Base-by-base conservation (phyloP, 1,140 invertebrate genomes). In the Musca domestica region DNA sequence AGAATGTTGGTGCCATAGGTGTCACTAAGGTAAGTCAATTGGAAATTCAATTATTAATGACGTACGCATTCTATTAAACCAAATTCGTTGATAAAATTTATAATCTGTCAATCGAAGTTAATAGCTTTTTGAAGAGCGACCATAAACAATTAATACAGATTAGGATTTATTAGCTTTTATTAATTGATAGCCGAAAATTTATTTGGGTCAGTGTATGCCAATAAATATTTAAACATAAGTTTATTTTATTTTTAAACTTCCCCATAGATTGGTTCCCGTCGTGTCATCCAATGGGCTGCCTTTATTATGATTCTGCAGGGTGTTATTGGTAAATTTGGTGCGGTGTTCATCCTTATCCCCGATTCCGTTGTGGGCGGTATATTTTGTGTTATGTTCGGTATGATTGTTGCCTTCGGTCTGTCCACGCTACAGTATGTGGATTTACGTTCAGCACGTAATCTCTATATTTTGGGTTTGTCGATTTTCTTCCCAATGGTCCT, bases 1-100 rank as follows among this genome's bases (percentile, higher is more conserved):
- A 94, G 82, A 96, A 96, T 80, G 92, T 96, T 51, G 94, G 93
- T 4, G 93, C 92, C 12, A 95, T 96, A 69, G 93, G 93, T 56
- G 87, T 88, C 6, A 88, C 87, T 3, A 88, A 88, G 81, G 87
- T 87, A 34, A 73, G 67, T 58, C 10, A 12, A 41, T 41, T 41
- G n/a, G n/a, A 41, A 41, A 41, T 5, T 5, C 34, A 41, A 41
- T 41, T 41, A 22, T 66, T n/a, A n/a, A n/a, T n/a, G n/a, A n/a
- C n/a, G n/a, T n/a, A n/a, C n/a, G n/a, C n/a, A n/a, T n/a, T n/a
- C n/a, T n/a, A n/a, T n/a, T n/a, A n/a, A n/a, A n/a, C n/a, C n/a
- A n/a, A n/a, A n/a, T n/a, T n/a, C n/a, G n/a, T n/a, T n/a, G n/a
- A n/a, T n/a, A 10, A 27, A 0, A 54, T 2, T 22, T 9, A 10